phyloP scores from a whole-genome alignment of 2,888 invertebrate species.

The Clunio marinus region DNA sequence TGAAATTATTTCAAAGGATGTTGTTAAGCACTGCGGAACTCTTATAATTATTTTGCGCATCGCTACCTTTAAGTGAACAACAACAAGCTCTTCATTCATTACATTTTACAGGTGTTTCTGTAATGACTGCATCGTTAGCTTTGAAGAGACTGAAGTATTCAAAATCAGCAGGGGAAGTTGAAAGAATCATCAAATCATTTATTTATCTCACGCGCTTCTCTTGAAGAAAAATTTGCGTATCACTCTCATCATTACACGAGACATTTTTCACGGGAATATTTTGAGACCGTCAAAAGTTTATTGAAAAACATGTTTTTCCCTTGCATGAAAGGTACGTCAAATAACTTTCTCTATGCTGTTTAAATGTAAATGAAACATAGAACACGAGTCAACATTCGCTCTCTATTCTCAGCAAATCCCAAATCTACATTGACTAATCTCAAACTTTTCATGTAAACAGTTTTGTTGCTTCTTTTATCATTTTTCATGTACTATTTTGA shows the following conservation, averaged over 20 bases:
- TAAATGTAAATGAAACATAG: not conserved
- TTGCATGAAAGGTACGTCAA: too few relatives aligned
- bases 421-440: not conserved
- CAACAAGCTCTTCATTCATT: too few relatives aligned
- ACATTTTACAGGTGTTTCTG: too few relatives aligned
- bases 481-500: not conserved
- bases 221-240: not conserved
- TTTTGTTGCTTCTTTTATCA: not conserved
- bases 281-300: not conserved
- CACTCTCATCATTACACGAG: not conserved
- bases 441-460: constrained; percentile 10
- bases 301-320: constrained; percentile 7
- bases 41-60: too few relatives aligned
- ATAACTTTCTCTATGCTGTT: not conserved
- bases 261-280: not conserved
- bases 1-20: too few relatives aligned
- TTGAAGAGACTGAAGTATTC: too few relatives aligned
- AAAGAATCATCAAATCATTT: too few relatives aligned
- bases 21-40: too few relatives aligned
- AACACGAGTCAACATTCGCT: too few relatives aligned
- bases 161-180: too few relatives aligned
- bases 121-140: too few relatives aligned
- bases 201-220: not conserved
- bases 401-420: not conserved
- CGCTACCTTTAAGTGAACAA: too few relatives aligned